Evolutionary conservation across 2,888 invertebrate genomes (phyloP).

Genomic region (Drosophila formosana): DNA sequence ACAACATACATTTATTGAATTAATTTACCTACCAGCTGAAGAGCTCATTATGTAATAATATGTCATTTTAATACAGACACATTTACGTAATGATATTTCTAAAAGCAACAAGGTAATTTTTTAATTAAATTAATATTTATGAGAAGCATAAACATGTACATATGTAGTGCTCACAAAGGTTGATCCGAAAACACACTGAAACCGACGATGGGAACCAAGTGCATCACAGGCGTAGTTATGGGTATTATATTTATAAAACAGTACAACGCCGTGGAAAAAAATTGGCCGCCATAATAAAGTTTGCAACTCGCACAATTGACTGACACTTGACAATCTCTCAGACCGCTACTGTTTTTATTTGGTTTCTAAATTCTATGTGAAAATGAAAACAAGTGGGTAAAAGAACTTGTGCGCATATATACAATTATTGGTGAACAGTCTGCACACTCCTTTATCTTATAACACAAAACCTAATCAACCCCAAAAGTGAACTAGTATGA

Average conservation of each 20-base stretch:
- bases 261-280: conserved; percentile 55
- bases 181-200: conserved; percentile 5
- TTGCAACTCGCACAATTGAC: conserved; percentile 49
- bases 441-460: too few relatives aligned
- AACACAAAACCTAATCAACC: too few relatives aligned
- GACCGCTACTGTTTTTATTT: conserved; percentile 52
- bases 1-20: neutral
- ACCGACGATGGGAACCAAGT: conserved; percentile 56
- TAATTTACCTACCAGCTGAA: conserved; percentile 10
- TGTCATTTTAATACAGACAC: neutral
- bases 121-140: conserved; percentile 64
- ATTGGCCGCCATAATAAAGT: conserved; percentile 31
- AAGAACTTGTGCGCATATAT: too few relatives aligned
- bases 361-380: conserved; percentile 48
- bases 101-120: conserved; percentile 57
- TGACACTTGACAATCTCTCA: conserved; percentile 47
- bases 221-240: conserved; percentile 60
- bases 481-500: too few relatives aligned
- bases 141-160: conserved; percentile 17
- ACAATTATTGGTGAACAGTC: too few relatives aligned
- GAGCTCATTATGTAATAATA: conserved; percentile 31
- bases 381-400: conserved; percentile 17
- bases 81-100: conserved; percentile 47
- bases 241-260: conserved; percentile 67
- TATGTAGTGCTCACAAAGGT: conserved; percentile 9